Conservation (phyloP, 2,888 invertebrate species). For the Apodemia mormo region DNA sequence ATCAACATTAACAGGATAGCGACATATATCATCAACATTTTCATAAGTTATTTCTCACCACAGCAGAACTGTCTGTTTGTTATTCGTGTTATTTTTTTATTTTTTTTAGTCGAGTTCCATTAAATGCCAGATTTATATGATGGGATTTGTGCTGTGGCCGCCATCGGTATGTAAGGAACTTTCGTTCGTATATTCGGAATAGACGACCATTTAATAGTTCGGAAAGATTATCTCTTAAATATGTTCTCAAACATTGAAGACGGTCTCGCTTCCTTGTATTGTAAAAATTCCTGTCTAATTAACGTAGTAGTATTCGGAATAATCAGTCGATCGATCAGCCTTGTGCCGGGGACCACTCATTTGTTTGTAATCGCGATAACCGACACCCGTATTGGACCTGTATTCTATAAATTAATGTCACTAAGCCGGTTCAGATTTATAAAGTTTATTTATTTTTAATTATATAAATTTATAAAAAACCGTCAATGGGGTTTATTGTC, state of each 20-base stretch:
- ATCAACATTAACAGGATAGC: too few relatives aligned
- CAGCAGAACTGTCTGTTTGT: background rate
- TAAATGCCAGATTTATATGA: background rate
- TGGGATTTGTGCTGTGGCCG: background rate
- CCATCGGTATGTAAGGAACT: background rate
- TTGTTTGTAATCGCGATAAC: background rate
- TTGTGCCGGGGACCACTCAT: background rate
- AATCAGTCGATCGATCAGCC: background rate
- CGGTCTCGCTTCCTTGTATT: background rate
- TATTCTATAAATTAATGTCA: background rate
- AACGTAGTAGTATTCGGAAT: background rate
- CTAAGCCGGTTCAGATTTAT: background rate
- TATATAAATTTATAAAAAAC: too few relatives aligned
- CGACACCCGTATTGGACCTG: background rate
- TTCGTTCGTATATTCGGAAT: background rate
- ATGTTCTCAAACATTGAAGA: slow-evolving; percentile 2
- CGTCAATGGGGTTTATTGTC: too few relatives aligned
- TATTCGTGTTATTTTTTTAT: background rate
- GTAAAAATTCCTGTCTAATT: slow-evolving; percentile 3
- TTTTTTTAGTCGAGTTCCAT: background rate
- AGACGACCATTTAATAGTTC: background rate
- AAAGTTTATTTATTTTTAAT: too few relatives aligned
- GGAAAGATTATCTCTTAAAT: slow-evolving; percentile 1
- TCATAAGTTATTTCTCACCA: slow-evolving; percentile 32
- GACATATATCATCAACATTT: too few relatives aligned